Evolutionary conservation across 35 echinoderm and acorn worm genomes (phyloP).

Genomic region (Heliocidaris tuberculata): DNA sequence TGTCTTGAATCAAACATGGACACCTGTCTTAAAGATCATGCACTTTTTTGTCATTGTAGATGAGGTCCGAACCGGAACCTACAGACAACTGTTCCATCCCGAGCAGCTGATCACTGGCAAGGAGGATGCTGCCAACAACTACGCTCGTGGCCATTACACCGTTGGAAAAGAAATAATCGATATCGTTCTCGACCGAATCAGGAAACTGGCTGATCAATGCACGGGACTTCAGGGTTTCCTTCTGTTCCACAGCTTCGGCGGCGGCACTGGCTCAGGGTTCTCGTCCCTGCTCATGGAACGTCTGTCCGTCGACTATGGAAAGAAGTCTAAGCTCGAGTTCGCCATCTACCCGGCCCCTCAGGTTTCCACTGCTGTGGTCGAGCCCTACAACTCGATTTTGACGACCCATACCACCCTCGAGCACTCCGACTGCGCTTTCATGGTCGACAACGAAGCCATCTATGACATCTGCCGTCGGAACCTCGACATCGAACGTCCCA

Average conservation of each 20-base stretch:
- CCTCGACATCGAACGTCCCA: conserved; percentile 70
- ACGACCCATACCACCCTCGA: conserved; percentile 71
- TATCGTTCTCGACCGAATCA: neutral
- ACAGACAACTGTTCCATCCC: neutral
- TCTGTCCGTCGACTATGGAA: conserved; percentile 67
- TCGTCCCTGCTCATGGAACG: conserved; percentile 59
- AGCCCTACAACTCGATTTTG: conserved; percentile 69
- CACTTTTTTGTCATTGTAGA: conserved; percentile 1
- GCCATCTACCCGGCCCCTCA: conserved; percentile 64
- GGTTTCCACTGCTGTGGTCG: conserved; percentile 64
- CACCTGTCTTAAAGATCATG: too few species aligned
- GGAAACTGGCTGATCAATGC: conserved; percentile 51
- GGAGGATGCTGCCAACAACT: conserved; percentile 38
- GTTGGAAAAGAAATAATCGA: conserved; percentile 30
- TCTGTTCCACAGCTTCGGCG: conserved; percentile 64
- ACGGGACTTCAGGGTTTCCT: conserved; percentile 70
- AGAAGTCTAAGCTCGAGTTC: conserved; percentile 69
- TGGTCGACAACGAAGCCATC: conserved; percentile 78
- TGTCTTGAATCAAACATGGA: too few species aligned
- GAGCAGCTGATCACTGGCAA: conserved; percentile 13
- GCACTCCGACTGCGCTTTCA: conserved; percentile 70
- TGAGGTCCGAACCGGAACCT: neutral
- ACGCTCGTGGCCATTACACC: conserved; percentile 29
- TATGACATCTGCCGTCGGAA: conserved; percentile 66
- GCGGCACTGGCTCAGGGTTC: conserved; percentile 74